Base-by-base conservation (phyloP, 2,888 invertebrate species). In the Pherbina coryleti region DNA sequence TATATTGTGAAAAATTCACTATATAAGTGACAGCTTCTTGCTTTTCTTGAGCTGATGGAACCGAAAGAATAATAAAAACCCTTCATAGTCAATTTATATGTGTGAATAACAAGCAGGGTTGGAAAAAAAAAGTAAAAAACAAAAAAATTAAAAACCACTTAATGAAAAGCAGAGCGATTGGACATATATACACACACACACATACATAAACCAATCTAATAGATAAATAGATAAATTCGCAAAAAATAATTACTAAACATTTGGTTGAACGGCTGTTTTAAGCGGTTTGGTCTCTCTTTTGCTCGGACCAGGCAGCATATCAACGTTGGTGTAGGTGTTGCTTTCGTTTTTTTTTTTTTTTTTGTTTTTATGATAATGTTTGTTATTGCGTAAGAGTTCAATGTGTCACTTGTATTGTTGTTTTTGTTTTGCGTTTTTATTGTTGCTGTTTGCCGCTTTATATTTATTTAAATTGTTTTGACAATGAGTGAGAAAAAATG, bases 361-460 rank as follows among this genome's bases (percentile, higher is more conserved):
- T 7, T 75, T 19, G 11, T 74, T 5, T 17, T 22, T 31, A 66
- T 67, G 67, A 75, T n/a, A n/a, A n/a, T 67, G 53, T 25, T 75
- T 31, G 66, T 75, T 73, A 75, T 75, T 75, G 69, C 62, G 74
- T 67, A 80, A 82, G 78, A 82, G 78, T 82, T 81, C 81, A 81
- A 78, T 80, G 81, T 79, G 79, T 80, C 79, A 80, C 62, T 78
- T 79, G 78, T 80, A 62, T 53, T 75, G 22, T 53, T 62, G 64
- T 57, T 75, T 75, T 76, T 81, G 78, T 76, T 66, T 62, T 37
- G n/a, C 70, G 31, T 75, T 62, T 28, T 64, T 71, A 31, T 67
- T 75, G 28, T 37, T 51, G 34, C 9, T 60, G 51, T 62, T 76
- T 79, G 37, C 22, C 60, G 60, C 72, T 78, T 80, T 69, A 55